Conservation (phyloP, 1,140 invertebrate genomes). For the Heliconius himera region DNA sequence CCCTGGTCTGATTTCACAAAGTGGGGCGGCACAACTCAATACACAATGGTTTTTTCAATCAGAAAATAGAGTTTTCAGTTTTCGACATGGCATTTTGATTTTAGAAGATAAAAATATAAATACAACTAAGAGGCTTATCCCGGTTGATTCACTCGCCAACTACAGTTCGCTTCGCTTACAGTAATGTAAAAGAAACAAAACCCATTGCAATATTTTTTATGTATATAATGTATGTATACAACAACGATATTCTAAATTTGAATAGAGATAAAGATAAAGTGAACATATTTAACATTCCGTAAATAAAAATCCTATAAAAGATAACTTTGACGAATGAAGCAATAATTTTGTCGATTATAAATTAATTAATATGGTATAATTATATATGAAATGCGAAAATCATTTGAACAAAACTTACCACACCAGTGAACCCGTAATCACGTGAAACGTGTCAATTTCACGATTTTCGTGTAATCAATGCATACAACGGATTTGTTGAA, state of each 20-base stretch:
- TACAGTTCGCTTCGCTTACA: too few relatives aligned
- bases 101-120: too few relatives aligned
- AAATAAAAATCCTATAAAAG: background rate
- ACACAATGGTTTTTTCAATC: background rate
- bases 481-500: conserved; percentile 1
- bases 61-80: background rate
- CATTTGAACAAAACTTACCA: conserved; percentile 28
- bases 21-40: background rate
- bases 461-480: conserved; percentile 17
- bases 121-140: too few relatives aligned
- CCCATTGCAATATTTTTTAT: too few relatives aligned
- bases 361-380: conserved; percentile 23
- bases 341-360: conserved; percentile 9
- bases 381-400: conserved; percentile 19
- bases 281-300: too few relatives aligned
- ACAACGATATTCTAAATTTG: too few relatives aligned
- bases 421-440: conserved; percentile 27
- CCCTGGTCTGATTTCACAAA: background rate
- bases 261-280: too few relatives aligned
- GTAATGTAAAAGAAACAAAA: too few relatives aligned
- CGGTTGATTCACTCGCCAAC: too few relatives aligned
- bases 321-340: background rate
- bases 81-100: too few relatives aligned
- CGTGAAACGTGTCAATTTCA: conserved; percentile 29
- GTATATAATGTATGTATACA: too few relatives aligned